Evolutionary conservation across 2,797 vertebrate species (phyloP).

Genomic region (Antrozous pallidus): DNA sequence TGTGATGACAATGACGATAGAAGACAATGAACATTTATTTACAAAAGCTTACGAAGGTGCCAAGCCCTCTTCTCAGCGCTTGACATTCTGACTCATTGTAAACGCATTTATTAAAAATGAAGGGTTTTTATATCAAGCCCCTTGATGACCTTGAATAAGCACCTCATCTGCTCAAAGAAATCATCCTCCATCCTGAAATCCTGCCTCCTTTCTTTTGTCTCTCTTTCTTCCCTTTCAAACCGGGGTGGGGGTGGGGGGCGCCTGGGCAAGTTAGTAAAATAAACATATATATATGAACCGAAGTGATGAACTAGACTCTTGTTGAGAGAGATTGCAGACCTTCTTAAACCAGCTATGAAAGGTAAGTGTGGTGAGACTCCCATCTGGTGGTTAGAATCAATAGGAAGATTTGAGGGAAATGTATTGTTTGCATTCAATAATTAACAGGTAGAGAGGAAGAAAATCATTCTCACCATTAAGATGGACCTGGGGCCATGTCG

Average conservation of each 20-base stretch:
- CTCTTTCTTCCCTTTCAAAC: neutral
- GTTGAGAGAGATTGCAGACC: neutral
- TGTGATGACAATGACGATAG: neutral
- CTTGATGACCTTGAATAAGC: neutral
- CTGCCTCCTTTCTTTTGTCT: neutral
- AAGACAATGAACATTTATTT: neutral
- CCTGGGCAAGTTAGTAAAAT: neutral
- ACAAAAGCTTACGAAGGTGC: too few species aligned
- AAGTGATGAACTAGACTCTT: neutral
- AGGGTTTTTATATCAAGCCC: neutral
- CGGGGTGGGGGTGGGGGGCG: too few species aligned
- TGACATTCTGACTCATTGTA: neutral
- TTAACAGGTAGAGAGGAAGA: neutral
- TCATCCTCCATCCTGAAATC: neutral
- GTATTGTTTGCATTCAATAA: neutral
- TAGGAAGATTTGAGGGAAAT: neutral
- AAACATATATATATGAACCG: neutral
- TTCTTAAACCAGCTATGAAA: neutral
- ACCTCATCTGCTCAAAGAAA: neutral
- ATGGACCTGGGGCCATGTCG: neutral
- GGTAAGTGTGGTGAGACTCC: slow-evolving; percentile 46
- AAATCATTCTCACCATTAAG: neutral
- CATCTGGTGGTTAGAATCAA: slow-evolving; percentile 60
- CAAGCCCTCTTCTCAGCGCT: neutral
- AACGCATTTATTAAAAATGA: neutral